Conservation (phyloP, 2,113 vertebrate species). For the Orthonyx spaldingii region DNA sequence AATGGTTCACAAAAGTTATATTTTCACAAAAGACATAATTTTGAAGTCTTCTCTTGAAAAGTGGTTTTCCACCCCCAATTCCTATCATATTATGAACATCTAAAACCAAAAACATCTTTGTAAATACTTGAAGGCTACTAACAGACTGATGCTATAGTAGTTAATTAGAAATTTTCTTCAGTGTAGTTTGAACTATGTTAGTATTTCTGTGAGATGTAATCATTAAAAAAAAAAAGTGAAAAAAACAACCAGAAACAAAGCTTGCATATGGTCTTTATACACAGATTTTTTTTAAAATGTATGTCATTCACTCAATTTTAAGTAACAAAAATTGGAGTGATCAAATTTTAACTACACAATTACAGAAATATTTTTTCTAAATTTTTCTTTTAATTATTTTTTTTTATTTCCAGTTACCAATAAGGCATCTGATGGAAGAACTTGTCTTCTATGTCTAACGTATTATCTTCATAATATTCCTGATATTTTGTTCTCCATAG, state of each 20-base stretch:
- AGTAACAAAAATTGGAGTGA: not conserved
- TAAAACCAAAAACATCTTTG: not conserved
- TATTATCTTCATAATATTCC: not conserved
- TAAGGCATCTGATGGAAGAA: not conserved
- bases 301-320: not conserved
- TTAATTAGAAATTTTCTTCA: not conserved
- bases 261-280: not conserved
- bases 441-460: not conserved
- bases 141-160: not conserved
- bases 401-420: not conserved
- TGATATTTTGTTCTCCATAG: not conserved
- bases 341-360: not conserved
- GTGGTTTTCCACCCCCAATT: not conserved
- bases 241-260: not conserved
- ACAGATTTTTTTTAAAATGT: not conserved
- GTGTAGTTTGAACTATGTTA: not conserved
- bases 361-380: not conserved
- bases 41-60: not conserved
- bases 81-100: not conserved
- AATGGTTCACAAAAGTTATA: not conserved
- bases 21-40: not conserved
- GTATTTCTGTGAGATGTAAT: not conserved
- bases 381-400: not conserved
- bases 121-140: not conserved
- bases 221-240: not conserved